A percentile compares a stretch with the other conserved stretches of the same genome.
Conservation (phyloP, 2,888 invertebrate species). For the Himalopsyche kuldschensis region DNA sequence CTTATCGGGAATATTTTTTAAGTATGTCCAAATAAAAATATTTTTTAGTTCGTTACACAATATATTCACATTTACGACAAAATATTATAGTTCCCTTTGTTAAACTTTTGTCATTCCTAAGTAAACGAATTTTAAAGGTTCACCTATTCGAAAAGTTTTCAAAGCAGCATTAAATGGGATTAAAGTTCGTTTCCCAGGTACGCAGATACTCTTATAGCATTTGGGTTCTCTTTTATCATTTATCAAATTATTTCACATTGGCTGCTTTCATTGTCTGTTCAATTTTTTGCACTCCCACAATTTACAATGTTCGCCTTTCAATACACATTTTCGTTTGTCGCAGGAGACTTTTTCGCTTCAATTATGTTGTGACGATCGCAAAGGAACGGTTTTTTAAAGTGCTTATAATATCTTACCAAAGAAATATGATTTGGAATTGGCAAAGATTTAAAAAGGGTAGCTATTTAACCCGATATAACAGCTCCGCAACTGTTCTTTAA, state of each 20-base stretch:
- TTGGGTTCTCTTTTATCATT: slow-evolving; percentile 32
- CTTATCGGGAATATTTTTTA: too few relatives aligned
- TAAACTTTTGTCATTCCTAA: not conserved
- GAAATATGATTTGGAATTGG: not conserved
- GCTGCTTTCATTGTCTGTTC: slow-evolving; percentile 29
- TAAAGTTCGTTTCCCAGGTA: not conserved
- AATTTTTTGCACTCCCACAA: slow-evolving; percentile 33
- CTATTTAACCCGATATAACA: not conserved
- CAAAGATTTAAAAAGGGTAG: not conserved
- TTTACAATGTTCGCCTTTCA: slow-evolving; percentile 10
- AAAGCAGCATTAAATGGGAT: not conserved
- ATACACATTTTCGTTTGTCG: slow-evolving; percentile 28
- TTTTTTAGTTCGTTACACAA: too few relatives aligned
- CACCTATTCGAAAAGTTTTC: not conserved
- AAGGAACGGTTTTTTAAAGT: not conserved
- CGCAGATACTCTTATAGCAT: not conserved
- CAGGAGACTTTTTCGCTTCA: not conserved
- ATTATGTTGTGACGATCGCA: not conserved
- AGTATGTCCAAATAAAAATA: too few relatives aligned
- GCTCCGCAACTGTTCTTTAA: not conserved
- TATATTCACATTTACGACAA: too few relatives aligned
- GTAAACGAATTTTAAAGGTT: not conserved
- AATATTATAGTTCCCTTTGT: too few relatives aligned
- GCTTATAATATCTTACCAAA: not conserved
- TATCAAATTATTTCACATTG: slow-evolving; percentile 39